Evolutionary conservation across 2,888 invertebrate species (phyloP).

Genomic region (Ashinkailepas kermadecensis): DNA sequence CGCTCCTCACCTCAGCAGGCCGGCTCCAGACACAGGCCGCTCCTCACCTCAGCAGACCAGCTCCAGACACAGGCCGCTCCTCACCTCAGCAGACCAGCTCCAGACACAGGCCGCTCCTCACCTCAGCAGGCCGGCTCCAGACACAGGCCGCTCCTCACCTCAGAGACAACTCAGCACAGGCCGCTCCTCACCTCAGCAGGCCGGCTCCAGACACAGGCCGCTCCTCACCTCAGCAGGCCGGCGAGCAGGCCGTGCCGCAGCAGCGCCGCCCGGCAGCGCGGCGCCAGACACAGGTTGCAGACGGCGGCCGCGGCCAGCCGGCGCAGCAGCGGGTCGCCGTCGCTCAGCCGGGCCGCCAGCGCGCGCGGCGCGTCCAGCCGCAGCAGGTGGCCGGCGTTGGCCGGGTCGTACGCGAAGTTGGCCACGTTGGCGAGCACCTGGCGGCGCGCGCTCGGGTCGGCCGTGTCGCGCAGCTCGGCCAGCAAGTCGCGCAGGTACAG

Average conservation of each 20-base stretch:
- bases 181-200: neutral
- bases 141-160: no score
- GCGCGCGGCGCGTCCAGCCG: constrained; percentile 67
- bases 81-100: no score
- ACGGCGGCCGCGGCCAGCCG: constrained; percentile 71
- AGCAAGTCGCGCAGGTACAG: constrained; percentile 10
- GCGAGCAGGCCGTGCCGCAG: constrained; percentile 51
- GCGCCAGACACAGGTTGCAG: constrained; percentile 66
- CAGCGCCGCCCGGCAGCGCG: constrained; percentile 51
- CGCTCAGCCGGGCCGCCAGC: constrained; percentile 65
- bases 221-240: neutral
- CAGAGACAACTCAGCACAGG: no score
- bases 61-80: no score
- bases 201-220: no score
- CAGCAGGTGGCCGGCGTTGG: constrained; percentile 73
- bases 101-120: no score
- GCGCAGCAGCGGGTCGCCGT: constrained; percentile 52
- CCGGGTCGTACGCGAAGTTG: constrained; percentile 91
- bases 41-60: no score
- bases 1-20: no score
- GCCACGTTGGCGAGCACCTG: constrained; percentile 88
- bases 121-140: no score
- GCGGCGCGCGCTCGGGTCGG: constrained; percentile 49
- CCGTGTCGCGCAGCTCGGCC: neutral
- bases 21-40: no score